Conservation (phyloP, 2,113 vertebrate species). For the Carassius gibelio region DNA sequence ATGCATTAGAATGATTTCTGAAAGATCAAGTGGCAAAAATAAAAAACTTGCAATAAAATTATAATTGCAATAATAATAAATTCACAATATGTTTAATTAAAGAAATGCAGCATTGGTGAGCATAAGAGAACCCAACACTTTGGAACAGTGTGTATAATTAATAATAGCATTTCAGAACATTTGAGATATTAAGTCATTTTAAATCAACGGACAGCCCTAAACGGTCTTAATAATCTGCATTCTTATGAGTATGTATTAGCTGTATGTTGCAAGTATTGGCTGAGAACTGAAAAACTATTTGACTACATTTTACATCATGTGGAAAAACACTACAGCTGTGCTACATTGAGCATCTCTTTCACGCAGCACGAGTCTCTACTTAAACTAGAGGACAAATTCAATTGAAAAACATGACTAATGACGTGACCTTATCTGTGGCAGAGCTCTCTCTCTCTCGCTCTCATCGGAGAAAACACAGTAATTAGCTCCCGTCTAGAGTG, state of each 20-base stretch:
- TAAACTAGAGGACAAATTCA: not conserved
- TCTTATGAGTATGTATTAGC: not conserved
- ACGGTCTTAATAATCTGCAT: not conserved
- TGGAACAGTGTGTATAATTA: too few species aligned
- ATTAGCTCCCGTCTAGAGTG: constrained; percentile 26
- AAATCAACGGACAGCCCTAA: too few species aligned
- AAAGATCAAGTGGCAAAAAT: too few species aligned
- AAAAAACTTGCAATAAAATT: too few species aligned
- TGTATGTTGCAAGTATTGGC: not conserved
- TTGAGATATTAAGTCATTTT: too few species aligned
- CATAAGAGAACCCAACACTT: too few species aligned
- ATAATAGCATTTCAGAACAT: too few species aligned
- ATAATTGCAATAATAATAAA: too few species aligned
- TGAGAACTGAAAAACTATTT: not conserved
- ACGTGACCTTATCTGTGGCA: constrained; percentile 34
- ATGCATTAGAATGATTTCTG: too few species aligned
- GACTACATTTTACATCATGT: not conserved
- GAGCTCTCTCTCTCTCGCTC: constrained; percentile 13
- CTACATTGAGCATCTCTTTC: constrained; percentile 45
- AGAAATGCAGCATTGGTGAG: too few species aligned
- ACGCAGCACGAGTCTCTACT: not conserved
- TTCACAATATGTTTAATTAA: too few species aligned
- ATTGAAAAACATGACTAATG: not conserved
- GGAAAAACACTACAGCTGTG: not conserved
- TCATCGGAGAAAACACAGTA: not conserved